phyloP scores from a whole-genome alignment of 2,888 invertebrate species.

The Volucella inanis region DNA sequence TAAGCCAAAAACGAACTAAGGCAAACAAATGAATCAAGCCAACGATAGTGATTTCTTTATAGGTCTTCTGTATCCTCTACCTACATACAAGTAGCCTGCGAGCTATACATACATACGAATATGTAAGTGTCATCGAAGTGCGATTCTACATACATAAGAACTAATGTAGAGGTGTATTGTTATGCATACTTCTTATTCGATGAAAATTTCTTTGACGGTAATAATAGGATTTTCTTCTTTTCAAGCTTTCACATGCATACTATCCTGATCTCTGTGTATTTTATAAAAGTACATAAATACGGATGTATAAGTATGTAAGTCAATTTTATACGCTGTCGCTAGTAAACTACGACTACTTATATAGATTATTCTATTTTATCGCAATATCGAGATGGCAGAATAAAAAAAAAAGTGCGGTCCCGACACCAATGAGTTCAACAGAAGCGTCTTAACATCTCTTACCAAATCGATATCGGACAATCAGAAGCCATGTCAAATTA shows the following conservation, averaged over 20 bases:
- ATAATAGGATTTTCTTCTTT: slow-evolving; percentile 67
- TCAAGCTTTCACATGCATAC: slow-evolving; percentile 33
- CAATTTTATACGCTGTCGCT: slow-evolving; percentile 40
- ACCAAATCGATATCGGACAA: slow-evolving; percentile 27
- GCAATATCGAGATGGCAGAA: slow-evolving; percentile 8
- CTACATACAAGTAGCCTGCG: not conserved
- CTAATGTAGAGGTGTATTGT: not conserved
- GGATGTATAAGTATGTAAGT: not conserved
- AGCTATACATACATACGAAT: too few species aligned
- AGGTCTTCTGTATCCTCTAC: slow-evolving; percentile 34
- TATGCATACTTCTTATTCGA: slow-evolving; percentile 42
- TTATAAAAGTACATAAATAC: too few species aligned
- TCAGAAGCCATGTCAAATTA: slow-evolving; percentile 32
- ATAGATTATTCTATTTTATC: slow-evolving; percentile 40
- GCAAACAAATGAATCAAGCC: slow-evolving; percentile 69
- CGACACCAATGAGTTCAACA: not conserved
- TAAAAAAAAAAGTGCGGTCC: not conserved
- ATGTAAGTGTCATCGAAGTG: not conserved
- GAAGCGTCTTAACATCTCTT: not conserved
- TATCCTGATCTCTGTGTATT: not conserved
- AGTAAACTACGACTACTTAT: slow-evolving; percentile 20
- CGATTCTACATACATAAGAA: not conserved
- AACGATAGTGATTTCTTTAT: slow-evolving; percentile 66
- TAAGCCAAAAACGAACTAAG: slow-evolving; percentile 28
- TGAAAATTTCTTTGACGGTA: slow-evolving; percentile 65